Evolutionary conservation across 2,888 invertebrate species (phyloP).

Genomic region (Nebria salina): DNA sequence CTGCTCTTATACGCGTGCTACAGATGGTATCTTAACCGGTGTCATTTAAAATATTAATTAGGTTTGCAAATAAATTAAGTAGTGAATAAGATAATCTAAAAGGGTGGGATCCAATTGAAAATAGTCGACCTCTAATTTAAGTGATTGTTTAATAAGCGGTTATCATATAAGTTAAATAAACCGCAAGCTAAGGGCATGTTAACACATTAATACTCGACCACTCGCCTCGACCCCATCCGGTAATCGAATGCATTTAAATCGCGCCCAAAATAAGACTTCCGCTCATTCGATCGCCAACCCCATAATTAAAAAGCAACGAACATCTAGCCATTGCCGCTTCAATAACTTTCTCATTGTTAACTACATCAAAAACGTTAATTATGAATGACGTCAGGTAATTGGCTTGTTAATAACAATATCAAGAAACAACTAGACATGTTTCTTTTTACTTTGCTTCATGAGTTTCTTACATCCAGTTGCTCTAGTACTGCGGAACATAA

Average conservation of each 20-base stretch:
- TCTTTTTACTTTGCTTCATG: no score
- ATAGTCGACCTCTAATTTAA: not conserved
- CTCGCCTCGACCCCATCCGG: not conserved
- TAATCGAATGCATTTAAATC: not conserved
- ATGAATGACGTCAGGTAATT: not conserved
- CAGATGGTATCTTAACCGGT: not conserved
- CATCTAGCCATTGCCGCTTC: not conserved
- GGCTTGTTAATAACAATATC: no score
- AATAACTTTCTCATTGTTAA: not conserved
- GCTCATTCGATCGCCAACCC: not conserved
- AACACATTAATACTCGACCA: not conserved
- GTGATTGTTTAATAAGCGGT: not conserved
- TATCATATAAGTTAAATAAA: not conserved
- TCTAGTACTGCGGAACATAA: no score
- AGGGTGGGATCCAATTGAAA: not conserved
- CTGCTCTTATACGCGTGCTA: not conserved
- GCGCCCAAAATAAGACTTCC: constrained; percentile 1
- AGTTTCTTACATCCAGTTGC: no score
- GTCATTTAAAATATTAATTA: not conserved
- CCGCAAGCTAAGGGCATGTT: not conserved
- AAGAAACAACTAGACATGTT: no score
- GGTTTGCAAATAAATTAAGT: not conserved
- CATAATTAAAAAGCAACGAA: not conserved
- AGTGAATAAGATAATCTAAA: not conserved
- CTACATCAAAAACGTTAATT: not conserved